phyloP scores from a whole-genome alignment of 2,888 invertebrate genomes.

The Thecocarcelia acutangulata region DNA sequence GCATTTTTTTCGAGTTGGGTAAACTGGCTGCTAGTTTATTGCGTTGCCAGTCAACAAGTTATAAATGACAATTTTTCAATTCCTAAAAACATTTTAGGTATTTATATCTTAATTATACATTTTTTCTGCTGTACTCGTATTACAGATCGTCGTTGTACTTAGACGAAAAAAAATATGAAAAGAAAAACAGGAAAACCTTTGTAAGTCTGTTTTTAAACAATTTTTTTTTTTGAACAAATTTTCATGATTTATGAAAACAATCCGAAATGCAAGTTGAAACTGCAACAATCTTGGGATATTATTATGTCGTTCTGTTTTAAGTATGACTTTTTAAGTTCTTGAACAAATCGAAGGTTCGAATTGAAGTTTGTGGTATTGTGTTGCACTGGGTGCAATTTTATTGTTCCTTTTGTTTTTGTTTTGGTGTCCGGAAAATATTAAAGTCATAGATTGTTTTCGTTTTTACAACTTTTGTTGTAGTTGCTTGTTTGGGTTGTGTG shows the following conservation, averaged over 20 bases:
- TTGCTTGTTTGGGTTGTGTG: slow-evolving; percentile 51
- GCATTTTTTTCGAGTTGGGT: too few species aligned
- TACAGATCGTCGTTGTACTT: too few species aligned
- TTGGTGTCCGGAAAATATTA: slow-evolving; percentile 15
- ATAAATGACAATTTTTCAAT: too few species aligned
- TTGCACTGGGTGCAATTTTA: slow-evolving; percentile 17
- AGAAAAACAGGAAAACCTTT: too few species aligned
- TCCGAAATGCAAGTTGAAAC: slow-evolving; percentile 49
- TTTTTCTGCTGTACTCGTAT: too few species aligned
- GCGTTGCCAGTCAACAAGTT: too few species aligned
- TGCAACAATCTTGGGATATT: slow-evolving; percentile 48
- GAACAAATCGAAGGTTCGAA: not conserved
- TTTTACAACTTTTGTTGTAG: slow-evolving; percentile 30
- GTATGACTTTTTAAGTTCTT: slow-evolving; percentile 46
- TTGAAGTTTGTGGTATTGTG: slow-evolving; percentile 13
- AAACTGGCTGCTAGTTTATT: too few species aligned
- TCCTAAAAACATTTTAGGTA: too few species aligned
- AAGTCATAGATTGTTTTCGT: slow-evolving; percentile 38
- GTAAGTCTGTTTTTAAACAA: not conserved
- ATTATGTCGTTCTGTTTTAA: slow-evolving; percentile 55
- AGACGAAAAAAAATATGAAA: too few species aligned
- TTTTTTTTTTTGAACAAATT: not conserved
- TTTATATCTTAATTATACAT: too few species aligned
- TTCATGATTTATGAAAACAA: slow-evolving; percentile 64
- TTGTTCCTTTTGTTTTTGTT: slow-evolving; percentile 6